Evolutionary conservation across 2,888 invertebrate genomes (phyloP).

Genomic region (Peribatodes rhomboidaria): DNA sequence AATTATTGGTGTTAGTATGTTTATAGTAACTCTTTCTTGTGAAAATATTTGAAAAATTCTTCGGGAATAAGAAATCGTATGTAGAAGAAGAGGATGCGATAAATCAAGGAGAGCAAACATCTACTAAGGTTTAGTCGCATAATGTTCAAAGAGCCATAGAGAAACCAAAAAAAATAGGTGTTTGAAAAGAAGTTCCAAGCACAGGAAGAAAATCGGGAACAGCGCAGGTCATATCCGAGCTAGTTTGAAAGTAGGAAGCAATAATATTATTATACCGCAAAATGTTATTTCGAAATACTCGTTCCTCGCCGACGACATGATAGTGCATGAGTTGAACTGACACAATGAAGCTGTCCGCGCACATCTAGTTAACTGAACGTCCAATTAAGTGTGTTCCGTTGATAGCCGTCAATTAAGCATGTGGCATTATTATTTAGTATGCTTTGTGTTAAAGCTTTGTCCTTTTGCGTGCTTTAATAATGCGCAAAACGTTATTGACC

Average conservation of each 20-base stretch:
- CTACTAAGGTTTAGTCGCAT: too few relatives aligned
- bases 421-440: constrained; percentile 21
- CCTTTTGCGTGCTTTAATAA: constrained; percentile 5
- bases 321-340: constrained; percentile 33
- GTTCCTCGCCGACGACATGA: constrained; percentile 12
- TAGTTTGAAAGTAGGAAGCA: not conserved
- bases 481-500: constrained; percentile 6
- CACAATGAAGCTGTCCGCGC: constrained; percentile 27
- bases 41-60: too few relatives aligned
- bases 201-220: too few relatives aligned
- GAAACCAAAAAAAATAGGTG: too few relatives aligned
- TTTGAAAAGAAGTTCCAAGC: too few relatives aligned
- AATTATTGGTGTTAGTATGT: too few relatives aligned
- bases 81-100: too few relatives aligned
- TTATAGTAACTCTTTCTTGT: too few relatives aligned
- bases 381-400: constrained; percentile 34
- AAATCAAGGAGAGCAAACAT: too few relatives aligned
- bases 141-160: too few relatives aligned
- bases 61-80: too few relatives aligned
- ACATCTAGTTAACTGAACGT: constrained; percentile 19
- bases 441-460: constrained; percentile 17
- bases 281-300: not conserved
- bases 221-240: not conserved
- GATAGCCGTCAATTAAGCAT: constrained; percentile 28
- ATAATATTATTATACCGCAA: not conserved